Conservation (phyloP, 2,113 vertebrate genomes). For the Drymodes brunneopygia region DNA sequence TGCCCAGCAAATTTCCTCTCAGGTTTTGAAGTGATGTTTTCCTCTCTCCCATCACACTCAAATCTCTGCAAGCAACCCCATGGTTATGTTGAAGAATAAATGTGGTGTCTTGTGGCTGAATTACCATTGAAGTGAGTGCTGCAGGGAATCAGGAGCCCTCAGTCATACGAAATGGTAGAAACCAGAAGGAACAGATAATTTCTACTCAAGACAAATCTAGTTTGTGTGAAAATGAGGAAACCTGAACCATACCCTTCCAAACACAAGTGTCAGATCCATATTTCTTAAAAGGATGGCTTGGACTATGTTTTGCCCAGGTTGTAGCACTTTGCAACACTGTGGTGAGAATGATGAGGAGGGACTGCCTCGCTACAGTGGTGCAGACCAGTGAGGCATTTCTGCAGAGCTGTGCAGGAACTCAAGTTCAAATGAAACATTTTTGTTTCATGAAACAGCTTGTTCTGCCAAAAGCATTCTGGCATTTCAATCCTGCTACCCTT, state of each 20-base stretch:
- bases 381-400: not conserved
- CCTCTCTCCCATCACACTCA: not conserved
- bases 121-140: not conserved
- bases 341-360: not conserved
- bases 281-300: not conserved
- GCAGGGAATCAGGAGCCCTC: not conserved
- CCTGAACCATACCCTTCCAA: not conserved
- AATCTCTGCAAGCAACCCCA: not conserved
- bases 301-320: not conserved
- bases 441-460: conserved; percentile 1
- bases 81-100: not conserved
- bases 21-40: not conserved
- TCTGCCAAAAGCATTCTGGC: not conserved
- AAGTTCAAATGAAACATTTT: not conserved
- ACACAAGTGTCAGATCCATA: not conserved
- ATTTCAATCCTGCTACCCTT: not conserved
- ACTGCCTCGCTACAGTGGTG: not conserved
- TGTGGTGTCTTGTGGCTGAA: not conserved
- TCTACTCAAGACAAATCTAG: not conserved
- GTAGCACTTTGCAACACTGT: not conserved
- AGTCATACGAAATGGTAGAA: not conserved
- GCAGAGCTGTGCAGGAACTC: not conserved
- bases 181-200: not conserved
- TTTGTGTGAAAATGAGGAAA: not conserved
- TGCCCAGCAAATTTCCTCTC: not conserved